These are phyloP conservation scores for Acronicta alni DNA, from an alignment of 2,888 invertebrate species.

Conservation along the genomic window DNA sequence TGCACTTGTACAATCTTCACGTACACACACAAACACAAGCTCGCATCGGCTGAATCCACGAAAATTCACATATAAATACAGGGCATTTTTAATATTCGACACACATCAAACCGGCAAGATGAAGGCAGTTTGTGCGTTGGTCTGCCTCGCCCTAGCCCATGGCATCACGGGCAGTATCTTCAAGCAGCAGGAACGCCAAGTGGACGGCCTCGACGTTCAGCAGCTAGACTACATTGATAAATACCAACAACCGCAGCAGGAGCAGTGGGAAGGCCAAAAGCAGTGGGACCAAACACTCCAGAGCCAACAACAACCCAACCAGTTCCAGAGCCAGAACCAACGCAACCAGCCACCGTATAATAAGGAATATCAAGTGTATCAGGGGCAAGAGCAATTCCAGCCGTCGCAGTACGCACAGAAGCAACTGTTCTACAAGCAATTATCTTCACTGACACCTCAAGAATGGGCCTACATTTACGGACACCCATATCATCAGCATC, in stretches of 20 bases:
- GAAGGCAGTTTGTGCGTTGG: slow-evolving; percentile 77
- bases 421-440: slow-evolving; percentile 7
- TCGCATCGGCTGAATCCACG: slow-evolving; percentile 60
- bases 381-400: slow-evolving; percentile 18
- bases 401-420: slow-evolving; percentile 5
- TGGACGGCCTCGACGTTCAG: slow-evolving; percentile 64
- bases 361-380: slow-evolving; percentile 13
- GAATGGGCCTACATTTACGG: slow-evolving; percentile 13
- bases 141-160: slow-evolving; percentile 77
- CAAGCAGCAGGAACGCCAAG: slow-evolving; percentile 62
- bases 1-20: slow-evolving; percentile 11
- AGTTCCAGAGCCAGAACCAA: slow-evolving; percentile 15
- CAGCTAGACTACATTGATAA: slow-evolving; percentile 65
- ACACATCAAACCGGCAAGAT: slow-evolving; percentile 72
- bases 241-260: slow-evolving; percentile 44
- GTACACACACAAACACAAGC: slow-evolving; percentile 21
- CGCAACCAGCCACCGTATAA: slow-evolving; percentile 9
- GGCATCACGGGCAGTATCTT: slow-evolving; percentile 77
- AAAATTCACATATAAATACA: slow-evolving; percentile 66
- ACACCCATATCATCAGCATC: slow-evolving; percentile 9
- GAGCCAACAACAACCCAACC: slow-evolving; percentile 11
- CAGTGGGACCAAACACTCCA: slow-evolving; percentile 17
- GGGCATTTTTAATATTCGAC: slow-evolving; percentile 21
- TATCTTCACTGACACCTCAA: slow-evolving; percentile 15
- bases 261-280: slow-evolving; percentile 41